A percentile compares a stretch with the other conserved stretches of the same genome.
These are phyloP conservation scores for Siderastrea radians DNA, from an alignment of 92 coral and sea anemone genomes.

Conservation along the genomic window DNA sequence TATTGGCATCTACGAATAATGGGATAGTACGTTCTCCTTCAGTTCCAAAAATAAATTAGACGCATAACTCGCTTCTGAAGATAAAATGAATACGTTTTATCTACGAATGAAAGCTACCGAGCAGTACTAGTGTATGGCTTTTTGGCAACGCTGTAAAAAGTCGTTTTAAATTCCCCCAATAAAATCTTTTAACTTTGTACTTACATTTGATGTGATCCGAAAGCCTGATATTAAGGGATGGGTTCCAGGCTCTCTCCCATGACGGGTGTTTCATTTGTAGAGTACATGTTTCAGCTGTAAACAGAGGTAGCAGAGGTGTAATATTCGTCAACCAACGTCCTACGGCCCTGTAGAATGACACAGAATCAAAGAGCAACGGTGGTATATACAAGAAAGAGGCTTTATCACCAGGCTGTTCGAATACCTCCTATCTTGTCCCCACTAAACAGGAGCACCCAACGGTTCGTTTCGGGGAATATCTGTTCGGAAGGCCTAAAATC, in stretches of 20 bases:
- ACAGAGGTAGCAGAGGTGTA: conserved; percentile 93
- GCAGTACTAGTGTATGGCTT: too few species aligned
- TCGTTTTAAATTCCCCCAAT: background rate
- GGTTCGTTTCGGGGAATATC: too few species aligned
- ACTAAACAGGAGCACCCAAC: too few species aligned
- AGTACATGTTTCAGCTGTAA: conserved; percentile 86
- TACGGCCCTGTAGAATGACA: conserved; percentile 59
- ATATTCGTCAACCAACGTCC: conserved; percentile 97
- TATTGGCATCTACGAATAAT: too few species aligned
- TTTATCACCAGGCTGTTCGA: too few species aligned
- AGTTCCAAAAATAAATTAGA: background rate
- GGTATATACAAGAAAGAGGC: too few species aligned
- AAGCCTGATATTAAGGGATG: conserved; percentile 89
- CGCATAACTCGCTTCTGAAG: too few species aligned
- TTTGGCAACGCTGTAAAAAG: too few species aligned
- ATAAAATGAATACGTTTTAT: too few species aligned
- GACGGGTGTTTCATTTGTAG: conserved; percentile 90
- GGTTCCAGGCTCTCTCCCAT: conserved; percentile 98
- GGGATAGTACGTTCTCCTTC: background rate
- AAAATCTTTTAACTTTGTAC: conserved; percentile 13
- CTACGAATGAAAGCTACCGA: too few species aligned
- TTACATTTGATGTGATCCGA: conserved; percentile 98
- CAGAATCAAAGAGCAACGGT: background rate
- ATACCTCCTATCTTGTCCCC: too few species aligned
- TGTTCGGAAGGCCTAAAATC: too few species aligned